Evolutionary conservation across 1,140 invertebrate species (phyloP), one percentile per base, ranked within the genome.

Genomic region (Pogonomyrmex californicus): DNA sequence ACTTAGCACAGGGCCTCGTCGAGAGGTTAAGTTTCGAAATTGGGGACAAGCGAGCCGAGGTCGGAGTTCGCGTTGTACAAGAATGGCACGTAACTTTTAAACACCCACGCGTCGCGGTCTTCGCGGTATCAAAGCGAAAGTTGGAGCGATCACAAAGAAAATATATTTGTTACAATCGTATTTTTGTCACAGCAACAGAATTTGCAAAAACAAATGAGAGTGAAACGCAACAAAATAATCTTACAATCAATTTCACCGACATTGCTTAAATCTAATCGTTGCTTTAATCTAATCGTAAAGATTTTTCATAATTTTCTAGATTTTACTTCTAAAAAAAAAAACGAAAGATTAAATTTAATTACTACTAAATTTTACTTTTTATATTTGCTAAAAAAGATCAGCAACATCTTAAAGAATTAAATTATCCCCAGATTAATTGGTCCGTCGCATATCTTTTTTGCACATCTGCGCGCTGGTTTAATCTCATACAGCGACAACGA

Each of bases 11-110:
- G 36, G 75, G 41, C 63, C 66, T 92, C 76, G 88, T 91, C 87
- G 87, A 91, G 87, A 89, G 92, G 92, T 93, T 88, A 93, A 93
- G 85, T 92, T 88, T 91, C 71, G 87, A 89, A 93, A 93, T 93
- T 92, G 91, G 86, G 91, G 88, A 92, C 91, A 88, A 89, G 87
- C 81, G 87, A 60, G 85, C 63, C 60, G 83, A 36, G 90, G 91
- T 92, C 90, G 89, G 49, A 88, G 89, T 86, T 91, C 89, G 54
- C 78, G 51, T 60, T 66, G 60, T 73, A 23, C 78, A 77, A 86
- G 82, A 91, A 86, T 71, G 82, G 60, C 86, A 82, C 36, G 70
- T 81, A 85, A 85, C 23, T 73, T 44, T 86, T 30, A 58, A 49
- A 86, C 86, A 54, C 86, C 89, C 89, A 91, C 89, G 62, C 51